Evolutionary conservation across 2,888 invertebrate species (phyloP).

Genomic region (Hirtodrosophila confusa): DNA sequence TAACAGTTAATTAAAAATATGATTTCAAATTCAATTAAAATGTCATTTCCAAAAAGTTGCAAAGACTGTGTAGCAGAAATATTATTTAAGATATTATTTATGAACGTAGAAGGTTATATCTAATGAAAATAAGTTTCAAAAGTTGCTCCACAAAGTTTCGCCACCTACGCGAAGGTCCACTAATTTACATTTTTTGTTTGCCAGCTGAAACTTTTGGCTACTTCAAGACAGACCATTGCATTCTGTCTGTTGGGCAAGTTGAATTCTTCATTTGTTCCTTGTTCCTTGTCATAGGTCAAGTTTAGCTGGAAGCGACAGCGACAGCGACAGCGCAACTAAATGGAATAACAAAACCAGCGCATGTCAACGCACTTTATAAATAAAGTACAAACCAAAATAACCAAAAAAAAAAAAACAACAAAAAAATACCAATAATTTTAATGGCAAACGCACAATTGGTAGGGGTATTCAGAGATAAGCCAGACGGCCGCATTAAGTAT

Average conservation of each 20-base stretch:
- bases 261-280: constrained; percentile 9
- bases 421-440: constrained; percentile 1
- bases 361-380: constrained; percentile 24
- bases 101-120: constrained; percentile 11
- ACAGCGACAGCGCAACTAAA: too few species aligned
- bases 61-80: too few species aligned
- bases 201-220: constrained; percentile 11
- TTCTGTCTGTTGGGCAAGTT: not conserved
- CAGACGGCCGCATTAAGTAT: too few species aligned
- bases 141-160: constrained; percentile 4
- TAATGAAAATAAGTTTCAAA: not conserved
- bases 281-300: constrained; percentile 31
- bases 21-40: too few species aligned
- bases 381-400: constrained; percentile 8
- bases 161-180: not conserved
- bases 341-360: constrained; percentile 21
- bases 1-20: too few species aligned
- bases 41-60: too few species aligned
- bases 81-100: constrained; percentile 4
- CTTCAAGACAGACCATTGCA: constrained; percentile 17
- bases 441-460: not conserved
- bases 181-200: not conserved
- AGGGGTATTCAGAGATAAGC: not conserved
- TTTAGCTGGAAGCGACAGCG: constrained; percentile 14
- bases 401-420: too few species aligned